These are phyloP conservation scores for Meriones unguiculatus DNA, from an alignment of 2,113 vertebrate genomes.

Conservation along the genomic window DNA sequence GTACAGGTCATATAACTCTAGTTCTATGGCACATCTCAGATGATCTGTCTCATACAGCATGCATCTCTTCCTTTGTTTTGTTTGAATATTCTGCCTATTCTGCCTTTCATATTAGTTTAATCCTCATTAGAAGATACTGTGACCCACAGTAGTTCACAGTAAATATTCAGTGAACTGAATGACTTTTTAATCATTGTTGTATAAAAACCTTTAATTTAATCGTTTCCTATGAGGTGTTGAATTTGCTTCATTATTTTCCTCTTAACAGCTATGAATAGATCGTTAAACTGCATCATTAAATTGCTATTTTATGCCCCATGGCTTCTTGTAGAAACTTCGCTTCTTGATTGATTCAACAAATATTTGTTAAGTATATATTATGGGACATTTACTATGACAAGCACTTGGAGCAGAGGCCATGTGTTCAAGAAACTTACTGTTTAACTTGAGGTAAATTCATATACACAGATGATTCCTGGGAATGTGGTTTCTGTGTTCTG, in stretches of 20 bases:
- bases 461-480: background rate
- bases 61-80: slow-evolving; percentile 9
- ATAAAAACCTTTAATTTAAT: slow-evolving; percentile 16
- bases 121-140: slow-evolving; percentile 21
- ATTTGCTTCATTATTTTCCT: slow-evolving; percentile 50
- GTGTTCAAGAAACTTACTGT: background rate
- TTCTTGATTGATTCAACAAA: slow-evolving; percentile 54
- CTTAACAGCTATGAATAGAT: slow-evolving; percentile 21
- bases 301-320: slow-evolving; percentile 41
- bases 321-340: slow-evolving; percentile 51
- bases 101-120: slow-evolving; percentile 28
- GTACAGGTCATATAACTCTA: slow-evolving; percentile 1
- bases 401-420: background rate
- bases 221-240: slow-evolving; percentile 3
- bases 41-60: background rate
- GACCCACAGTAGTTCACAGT: slow-evolving; percentile 10
- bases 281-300: slow-evolving; percentile 39
- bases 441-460: background rate
- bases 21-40: background rate
- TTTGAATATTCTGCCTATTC: slow-evolving; percentile 21
- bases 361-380: slow-evolving; percentile 50
- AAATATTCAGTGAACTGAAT: slow-evolving; percentile 42
- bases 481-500: background rate
- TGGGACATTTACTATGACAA: background rate
- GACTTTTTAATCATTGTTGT: slow-evolving; percentile 50